A percentile compares a stretch with the other conserved stretches of the same genome.
Evolutionary conservation across 1,140 invertebrate genomes (phyloP).

Genomic region (Ctenoplectra terminalis): DNA sequence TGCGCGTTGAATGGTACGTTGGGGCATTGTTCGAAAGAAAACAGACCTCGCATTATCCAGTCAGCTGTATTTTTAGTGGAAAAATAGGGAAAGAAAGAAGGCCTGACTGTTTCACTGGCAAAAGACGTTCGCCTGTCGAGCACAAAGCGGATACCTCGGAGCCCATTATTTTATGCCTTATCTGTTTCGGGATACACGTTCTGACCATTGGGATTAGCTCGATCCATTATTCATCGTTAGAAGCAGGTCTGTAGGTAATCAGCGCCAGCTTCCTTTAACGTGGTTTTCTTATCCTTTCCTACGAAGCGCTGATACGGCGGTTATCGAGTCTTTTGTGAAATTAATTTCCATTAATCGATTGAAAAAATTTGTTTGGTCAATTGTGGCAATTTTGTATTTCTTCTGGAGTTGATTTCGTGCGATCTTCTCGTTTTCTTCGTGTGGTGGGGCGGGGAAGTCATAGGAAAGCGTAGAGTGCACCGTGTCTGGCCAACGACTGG

Average conservation of each 20-base stretch:
- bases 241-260: conserved; percentile 33
- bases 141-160: neutral
- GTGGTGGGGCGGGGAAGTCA: neutral
- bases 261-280: conserved; percentile 34
- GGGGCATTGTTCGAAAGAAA: conserved; percentile 21
- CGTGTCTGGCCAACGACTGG: conserved; percentile 19
- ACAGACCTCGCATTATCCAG: conserved; percentile 19
- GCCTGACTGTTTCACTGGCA: neutral
- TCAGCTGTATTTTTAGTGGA: conserved; percentile 16
- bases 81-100: neutral
- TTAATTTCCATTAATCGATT: neutral
- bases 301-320: neutral
- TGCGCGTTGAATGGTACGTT: conserved; percentile 23
- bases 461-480: neutral
- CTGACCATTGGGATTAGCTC: conserved; percentile 11
- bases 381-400: neutral
- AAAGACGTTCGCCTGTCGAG: neutral
- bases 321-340: conserved; percentile 13
- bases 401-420: neutral
- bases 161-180: conserved; percentile 19
- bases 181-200: conserved; percentile 9
- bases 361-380: too few species aligned
- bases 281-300: neutral
- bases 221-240: conserved; percentile 59
- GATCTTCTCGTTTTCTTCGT: too few species aligned